Percentiles rank a stretch among this genome's conserved stretches.
Evolutionary conservation across 2,113 vertebrate genomes (phyloP).

Genomic region (Oreotrochilus melanogaster): DNA sequence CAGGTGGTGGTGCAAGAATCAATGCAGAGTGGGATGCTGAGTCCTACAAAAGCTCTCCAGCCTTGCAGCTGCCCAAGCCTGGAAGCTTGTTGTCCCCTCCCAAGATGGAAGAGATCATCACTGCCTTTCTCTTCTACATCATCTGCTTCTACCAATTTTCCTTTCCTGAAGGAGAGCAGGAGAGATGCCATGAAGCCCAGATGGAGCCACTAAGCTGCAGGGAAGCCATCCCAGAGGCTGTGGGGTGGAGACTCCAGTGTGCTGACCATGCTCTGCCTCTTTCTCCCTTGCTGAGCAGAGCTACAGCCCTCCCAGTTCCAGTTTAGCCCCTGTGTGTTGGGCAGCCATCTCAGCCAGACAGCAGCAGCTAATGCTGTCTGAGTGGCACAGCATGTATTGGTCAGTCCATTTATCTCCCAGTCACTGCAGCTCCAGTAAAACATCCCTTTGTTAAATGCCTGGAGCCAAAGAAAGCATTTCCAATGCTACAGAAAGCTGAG

Average conservation of each 20-base stretch:
- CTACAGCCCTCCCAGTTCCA: background rate
- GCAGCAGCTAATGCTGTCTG: slow-evolving; percentile 34
- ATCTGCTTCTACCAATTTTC: background rate
- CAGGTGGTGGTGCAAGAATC: background rate
- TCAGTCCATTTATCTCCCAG: slow-evolving; percentile 48
- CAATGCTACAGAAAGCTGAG: background rate
- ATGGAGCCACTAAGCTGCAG: background rate
- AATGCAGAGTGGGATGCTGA: background rate
- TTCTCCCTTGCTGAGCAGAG: background rate
- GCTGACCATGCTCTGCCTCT: background rate
- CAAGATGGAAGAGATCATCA: background rate
- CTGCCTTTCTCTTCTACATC: background rate
- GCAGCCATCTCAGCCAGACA: slow-evolving; percentile 24
- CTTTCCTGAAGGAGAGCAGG: background rate
- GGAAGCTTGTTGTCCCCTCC: background rate
- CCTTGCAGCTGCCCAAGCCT: background rate
- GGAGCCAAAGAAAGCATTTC: background rate
- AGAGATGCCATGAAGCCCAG: background rate
- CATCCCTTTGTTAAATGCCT: slow-evolving; percentile 38
- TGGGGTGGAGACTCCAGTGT: no score
- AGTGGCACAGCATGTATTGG: slow-evolving; percentile 29
- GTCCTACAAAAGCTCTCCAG: background rate
- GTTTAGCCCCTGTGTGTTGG: background rate
- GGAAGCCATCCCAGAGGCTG: background rate
- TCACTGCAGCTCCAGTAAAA: slow-evolving; percentile 47